These are phyloP conservation scores for Syngnathus typhle DNA, from an alignment of 2,113 vertebrate species.

Conservation along the genomic window DNA sequence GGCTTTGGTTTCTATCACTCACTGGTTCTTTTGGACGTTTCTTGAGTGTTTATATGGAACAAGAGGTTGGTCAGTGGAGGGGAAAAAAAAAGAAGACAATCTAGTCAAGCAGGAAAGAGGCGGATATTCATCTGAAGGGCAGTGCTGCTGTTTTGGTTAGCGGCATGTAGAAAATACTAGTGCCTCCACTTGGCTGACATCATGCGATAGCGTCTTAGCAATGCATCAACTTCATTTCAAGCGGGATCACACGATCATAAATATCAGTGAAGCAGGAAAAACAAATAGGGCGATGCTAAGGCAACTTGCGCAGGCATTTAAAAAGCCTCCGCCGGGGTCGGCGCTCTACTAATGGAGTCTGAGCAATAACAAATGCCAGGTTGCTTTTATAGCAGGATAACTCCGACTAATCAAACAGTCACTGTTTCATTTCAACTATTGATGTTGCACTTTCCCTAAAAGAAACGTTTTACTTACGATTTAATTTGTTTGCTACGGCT, in stretches of 20 bases:
- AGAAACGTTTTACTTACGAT: neutral
- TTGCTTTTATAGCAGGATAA: neutral
- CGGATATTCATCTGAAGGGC: neutral
- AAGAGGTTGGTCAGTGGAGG: neutral
- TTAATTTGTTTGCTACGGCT: no score
- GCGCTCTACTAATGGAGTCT: neutral
- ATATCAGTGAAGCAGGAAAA: neutral
- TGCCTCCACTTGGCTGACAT: neutral
- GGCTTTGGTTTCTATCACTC: slow-evolving; percentile 13
- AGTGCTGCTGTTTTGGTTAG: neutral
- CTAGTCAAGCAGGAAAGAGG: neutral
- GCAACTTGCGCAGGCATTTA: neutral
- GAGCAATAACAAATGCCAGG: neutral
- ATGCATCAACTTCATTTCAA: neutral
- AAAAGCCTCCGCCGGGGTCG: neutral
- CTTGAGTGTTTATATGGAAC: neutral
- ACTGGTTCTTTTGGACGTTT: neutral
- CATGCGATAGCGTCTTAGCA: neutral
- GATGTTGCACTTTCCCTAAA: neutral
- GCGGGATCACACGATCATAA: neutral
- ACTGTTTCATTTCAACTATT: neutral
- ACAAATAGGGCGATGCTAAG: neutral
- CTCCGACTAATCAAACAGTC: neutral
- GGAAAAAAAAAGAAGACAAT: neutral
- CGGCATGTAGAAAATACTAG: neutral